Evolutionary conservation across 2,113 vertebrate species (phyloP).

Genomic region (Acrocephalus kingi): DNA sequence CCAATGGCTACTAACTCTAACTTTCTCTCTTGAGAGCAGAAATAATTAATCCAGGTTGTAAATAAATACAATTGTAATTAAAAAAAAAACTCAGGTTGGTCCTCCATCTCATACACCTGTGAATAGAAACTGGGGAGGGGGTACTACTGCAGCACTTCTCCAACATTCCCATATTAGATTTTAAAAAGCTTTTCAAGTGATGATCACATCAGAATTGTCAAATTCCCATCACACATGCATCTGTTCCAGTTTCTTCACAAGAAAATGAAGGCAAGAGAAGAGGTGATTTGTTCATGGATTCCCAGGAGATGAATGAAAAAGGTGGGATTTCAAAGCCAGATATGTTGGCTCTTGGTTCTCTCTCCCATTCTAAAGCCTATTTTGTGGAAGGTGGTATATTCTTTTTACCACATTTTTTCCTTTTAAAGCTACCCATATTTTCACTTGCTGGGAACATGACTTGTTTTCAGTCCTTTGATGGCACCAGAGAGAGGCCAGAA

Average conservation of each 20-base stretch:
- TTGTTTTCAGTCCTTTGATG: background rate
- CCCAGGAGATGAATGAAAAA: background rate
- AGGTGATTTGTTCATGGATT: background rate
- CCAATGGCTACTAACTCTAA: background rate
- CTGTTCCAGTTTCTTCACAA: background rate
- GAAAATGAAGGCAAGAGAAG: background rate
- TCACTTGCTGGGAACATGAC: background rate
- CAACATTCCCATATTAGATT: background rate
- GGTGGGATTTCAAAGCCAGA: background rate
- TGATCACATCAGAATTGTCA: background rate
- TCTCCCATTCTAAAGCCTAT: background rate
- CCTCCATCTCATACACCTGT: background rate
- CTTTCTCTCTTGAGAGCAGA: background rate
- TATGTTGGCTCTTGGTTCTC: background rate
- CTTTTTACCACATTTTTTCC: background rate
- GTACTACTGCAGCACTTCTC: background rate
- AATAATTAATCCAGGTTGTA: background rate
- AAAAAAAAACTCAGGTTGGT: background rate
- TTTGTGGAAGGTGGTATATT: background rate
- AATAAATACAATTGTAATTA: background rate
- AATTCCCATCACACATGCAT: background rate
- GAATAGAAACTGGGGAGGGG: background rate
- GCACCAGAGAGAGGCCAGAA: background rate
- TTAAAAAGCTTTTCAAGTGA: background rate
- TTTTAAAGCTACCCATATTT: background rate